Evolutionary conservation across 2,888 invertebrate species (phyloP).

Genomic region (Crepidodera aurea): DNA sequence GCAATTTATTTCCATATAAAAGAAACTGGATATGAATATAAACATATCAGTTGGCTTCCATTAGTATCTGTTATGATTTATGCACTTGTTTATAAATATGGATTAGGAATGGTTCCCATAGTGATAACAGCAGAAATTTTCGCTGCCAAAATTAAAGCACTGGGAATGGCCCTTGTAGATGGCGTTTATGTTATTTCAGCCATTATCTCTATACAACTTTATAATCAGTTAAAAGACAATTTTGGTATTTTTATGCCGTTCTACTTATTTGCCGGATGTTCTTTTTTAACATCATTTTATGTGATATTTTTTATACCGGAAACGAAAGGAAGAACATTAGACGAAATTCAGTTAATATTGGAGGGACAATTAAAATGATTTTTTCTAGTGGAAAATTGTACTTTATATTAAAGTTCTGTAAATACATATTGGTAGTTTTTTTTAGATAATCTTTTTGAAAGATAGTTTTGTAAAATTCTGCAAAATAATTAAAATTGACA

Average conservation of each 20-base stretch:
- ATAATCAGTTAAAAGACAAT: constrained; percentile 46
- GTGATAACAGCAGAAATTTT: constrained; percentile 58
- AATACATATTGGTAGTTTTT: too few species aligned
- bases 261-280: constrained; percentile 53
- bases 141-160: constrained; percentile 57
- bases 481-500: too few species aligned
- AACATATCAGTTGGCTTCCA: constrained; percentile 55
- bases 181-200: constrained; percentile 54
- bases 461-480: too few species aligned
- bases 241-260: constrained; percentile 56
- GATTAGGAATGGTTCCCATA: constrained; percentile 57
- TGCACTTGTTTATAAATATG: constrained; percentile 53
- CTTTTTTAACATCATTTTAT: constrained; percentile 54
- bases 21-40: constrained; percentile 47
- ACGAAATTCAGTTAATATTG: constrained; percentile 57
- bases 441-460: too few species aligned
- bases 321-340: constrained; percentile 56
- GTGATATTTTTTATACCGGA: constrained; percentile 55
- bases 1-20: constrained; percentile 57
- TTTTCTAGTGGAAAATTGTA: neutral
- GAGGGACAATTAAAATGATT: constrained; percentile 45
- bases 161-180: constrained; percentile 58
- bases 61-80: constrained; percentile 56
- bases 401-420: constrained; percentile 17
- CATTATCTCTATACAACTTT: constrained; percentile 53